These are phyloP conservation scores for Frankliniella fusca DNA, from an alignment of 2,888 invertebrate genomes.

Conservation along the genomic window DNA sequence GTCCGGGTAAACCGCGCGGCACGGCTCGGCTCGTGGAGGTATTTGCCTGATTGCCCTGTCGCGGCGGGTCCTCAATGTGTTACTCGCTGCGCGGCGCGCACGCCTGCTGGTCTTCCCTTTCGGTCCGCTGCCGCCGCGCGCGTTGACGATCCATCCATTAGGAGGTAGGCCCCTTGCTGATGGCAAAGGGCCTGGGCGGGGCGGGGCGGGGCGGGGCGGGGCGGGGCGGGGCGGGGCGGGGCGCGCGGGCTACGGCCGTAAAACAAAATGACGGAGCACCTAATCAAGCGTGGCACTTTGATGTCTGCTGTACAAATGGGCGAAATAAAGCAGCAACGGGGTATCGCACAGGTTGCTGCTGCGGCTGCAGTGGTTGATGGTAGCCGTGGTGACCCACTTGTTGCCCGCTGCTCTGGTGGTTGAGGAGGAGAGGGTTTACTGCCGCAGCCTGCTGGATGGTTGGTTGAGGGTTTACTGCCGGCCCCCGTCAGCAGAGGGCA, in stretches of 20 bases:
- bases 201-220: conserved; percentile 30
- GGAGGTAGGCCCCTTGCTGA: conserved; percentile 33
- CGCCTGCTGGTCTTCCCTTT: too few species aligned
- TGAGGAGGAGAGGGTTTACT: too few species aligned
- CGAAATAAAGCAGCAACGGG: conserved; percentile 16
- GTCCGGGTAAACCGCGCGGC: too few species aligned
- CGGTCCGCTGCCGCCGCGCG: too few species aligned
- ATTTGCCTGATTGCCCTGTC: too few species aligned
- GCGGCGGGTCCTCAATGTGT: too few species aligned
- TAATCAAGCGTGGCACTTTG: conserved; percentile 24
- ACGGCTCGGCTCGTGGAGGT: too few species aligned
- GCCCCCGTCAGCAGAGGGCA: too few species aligned
- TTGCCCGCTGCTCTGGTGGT: background rate
- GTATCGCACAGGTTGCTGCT: background rate
- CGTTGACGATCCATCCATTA: too few species aligned
- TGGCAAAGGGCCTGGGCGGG: conserved; percentile 20
- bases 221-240: conserved; percentile 28
- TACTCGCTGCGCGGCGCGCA: too few species aligned
- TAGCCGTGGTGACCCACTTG: background rate
- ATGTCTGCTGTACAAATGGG: conserved; percentile 26
- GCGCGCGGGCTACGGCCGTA: background rate
- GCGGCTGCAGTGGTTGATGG: background rate
- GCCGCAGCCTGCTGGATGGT: too few species aligned
- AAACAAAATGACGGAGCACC: conserved; percentile 24
- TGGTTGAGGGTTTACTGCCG: too few species aligned